phyloP scores from a whole-genome alignment of 2,797 vertebrate species.

The Denticeps clupeoides region DNA sequence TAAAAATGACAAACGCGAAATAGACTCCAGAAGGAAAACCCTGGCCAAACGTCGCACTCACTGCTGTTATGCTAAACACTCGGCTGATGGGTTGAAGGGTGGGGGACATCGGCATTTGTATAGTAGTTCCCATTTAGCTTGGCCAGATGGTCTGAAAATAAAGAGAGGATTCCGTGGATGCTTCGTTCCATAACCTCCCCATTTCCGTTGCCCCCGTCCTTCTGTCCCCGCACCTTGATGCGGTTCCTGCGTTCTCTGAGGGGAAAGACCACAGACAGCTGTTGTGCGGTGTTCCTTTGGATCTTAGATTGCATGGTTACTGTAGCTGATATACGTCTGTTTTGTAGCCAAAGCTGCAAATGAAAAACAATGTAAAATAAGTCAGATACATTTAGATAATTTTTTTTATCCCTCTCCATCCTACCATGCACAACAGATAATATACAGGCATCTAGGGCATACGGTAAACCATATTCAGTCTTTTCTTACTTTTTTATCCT shows the following conservation, averaged over 20 bases:
- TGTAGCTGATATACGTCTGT: slow-evolving; percentile 94
- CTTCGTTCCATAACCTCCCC: background rate
- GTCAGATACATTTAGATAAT: no score
- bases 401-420: no score
- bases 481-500: no score
- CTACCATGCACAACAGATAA: no score
- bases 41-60: slow-evolving; percentile 31
- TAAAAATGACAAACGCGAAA: slow-evolving; percentile 10
- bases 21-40: slow-evolving; percentile 47
- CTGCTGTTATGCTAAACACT: slow-evolving; percentile 36
- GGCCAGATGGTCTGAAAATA: slow-evolving; percentile 1
- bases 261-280: background rate
- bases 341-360: slow-evolving; percentile 77
- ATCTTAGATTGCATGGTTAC: slow-evolving; percentile 86
- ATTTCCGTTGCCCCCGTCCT: background rate
- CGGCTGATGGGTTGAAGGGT: slow-evolving; percentile 37
- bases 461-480: no score
- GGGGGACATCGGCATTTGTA: slow-evolving; percentile 39
- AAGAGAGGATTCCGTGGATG: slow-evolving; percentile 1
- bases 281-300: slow-evolving; percentile 12
- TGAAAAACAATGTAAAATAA: no score
- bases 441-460: no score
- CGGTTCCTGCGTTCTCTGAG: background rate
- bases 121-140: slow-evolving; percentile 14
- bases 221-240: background rate